Conservation (phyloP, 1,140 invertebrate genomes). For the Archegozetes longisetosus region DNA sequence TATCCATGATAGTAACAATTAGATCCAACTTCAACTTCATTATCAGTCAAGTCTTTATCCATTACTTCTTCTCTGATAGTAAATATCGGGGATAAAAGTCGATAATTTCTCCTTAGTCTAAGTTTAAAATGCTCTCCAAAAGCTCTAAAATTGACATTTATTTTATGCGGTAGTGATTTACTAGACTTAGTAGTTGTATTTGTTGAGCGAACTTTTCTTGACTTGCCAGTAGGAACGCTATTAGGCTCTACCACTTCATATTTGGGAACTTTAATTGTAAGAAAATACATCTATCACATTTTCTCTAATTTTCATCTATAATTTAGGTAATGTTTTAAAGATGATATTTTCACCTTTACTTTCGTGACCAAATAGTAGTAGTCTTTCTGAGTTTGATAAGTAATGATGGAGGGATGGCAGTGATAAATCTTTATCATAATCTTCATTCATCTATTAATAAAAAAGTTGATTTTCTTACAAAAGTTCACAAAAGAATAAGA, state of each 20-base stretch:
- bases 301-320: no score
- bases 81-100: conserved; percentile 4
- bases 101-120: background rate
- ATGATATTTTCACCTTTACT: background rate
- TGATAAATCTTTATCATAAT: background rate
- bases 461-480: background rate
- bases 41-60: background rate
- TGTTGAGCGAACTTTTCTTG: background rate
- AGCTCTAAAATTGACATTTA: conserved; percentile 2
- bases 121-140: conserved; percentile 7
- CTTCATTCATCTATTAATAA: background rate
- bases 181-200: background rate
- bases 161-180: background rate
- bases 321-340: no score
- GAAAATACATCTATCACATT: no score
- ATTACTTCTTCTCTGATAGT: background rate
- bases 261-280: background rate
- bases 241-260: background rate
- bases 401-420: background rate
- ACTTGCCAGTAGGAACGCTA: background rate
- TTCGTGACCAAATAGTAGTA: background rate
- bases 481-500: background rate
- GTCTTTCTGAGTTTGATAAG: background rate
- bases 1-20: conserved; percentile 20
- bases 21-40: background rate